These are phyloP conservation scores for Holothuria leucospilota DNA, from an alignment of 53 echinoderm and acorn worm genomes.

Conservation along the genomic window DNA sequence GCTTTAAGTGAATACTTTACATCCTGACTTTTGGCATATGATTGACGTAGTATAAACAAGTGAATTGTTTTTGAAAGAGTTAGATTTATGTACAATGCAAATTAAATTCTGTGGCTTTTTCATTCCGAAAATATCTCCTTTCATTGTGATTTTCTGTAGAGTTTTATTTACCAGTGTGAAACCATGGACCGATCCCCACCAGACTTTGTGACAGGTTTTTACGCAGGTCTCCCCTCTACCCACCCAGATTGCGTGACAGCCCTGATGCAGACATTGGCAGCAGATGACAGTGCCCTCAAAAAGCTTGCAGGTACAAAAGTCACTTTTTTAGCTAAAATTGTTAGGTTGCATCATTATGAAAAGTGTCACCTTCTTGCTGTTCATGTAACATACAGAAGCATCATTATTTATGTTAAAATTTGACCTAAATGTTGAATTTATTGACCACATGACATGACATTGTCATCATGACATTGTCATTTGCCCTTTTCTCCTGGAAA, in stretches of 20 bases:
- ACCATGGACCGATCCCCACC: slow-evolving; percentile 77
- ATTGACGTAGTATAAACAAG: too few relatives aligned
- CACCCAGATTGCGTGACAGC: slow-evolving; percentile 73
- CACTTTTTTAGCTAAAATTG: too few relatives aligned
- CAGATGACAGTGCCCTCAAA: slow-evolving; percentile 74
- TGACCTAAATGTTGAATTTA: too few relatives aligned
- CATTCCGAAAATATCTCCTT: neutral
- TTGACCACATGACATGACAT: too few relatives aligned
- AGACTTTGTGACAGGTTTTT: slow-evolving; percentile 84
- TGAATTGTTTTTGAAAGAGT: neutral
- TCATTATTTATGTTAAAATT: too few relatives aligned
- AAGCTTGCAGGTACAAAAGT: slow-evolving; percentile 72
- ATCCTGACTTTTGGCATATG: too few relatives aligned
- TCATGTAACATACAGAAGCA: too few relatives aligned
- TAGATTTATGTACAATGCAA: neutral
- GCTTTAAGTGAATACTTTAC: too few relatives aligned
- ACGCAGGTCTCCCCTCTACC: slow-evolving; percentile 70
- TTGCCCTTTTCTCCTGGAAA: too few relatives aligned
- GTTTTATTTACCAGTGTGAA: slow-evolving; percentile 96
- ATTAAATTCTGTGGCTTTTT: neutral
- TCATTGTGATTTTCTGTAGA: slow-evolving; percentile 47
- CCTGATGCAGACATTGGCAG: slow-evolving; percentile 66
- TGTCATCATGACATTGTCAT: too few relatives aligned
- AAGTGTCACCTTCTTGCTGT: too few relatives aligned
- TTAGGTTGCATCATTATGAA: too few relatives aligned